Base-by-base conservation (phyloP, 2,797 vertebrate genomes). In the Gymnoscopelus braueri region DNA sequence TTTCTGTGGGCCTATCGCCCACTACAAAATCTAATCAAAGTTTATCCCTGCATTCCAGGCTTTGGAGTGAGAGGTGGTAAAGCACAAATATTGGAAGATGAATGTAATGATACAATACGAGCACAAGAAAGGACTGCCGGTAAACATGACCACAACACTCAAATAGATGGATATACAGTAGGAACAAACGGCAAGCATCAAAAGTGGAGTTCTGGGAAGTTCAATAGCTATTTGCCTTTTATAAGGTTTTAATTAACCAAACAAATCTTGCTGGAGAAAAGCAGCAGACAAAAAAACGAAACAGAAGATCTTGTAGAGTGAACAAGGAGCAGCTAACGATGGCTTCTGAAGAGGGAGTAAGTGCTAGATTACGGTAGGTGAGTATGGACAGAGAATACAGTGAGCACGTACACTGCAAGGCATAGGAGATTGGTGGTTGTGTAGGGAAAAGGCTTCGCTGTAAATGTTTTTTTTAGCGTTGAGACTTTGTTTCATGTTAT, bases 181-280 rank as follows among this genome's bases (percentile, higher is more conserved):
- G 13, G 80, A 63, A 84, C 63, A 51, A 74, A 75, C 50, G 58
- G 47, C 57, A 55, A 63, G 64, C 72, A 72, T 82, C 63, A 69
- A 57, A 69, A 59, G 77, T 71, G 65, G 62, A 51, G 72, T 74
- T 69, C 69, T 53, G 62, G 71, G 77, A 57, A 66, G 50, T 80
- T 67, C 35, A 80, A 85, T 86, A 87, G 85, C 84, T 86, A 90
- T 78, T 71, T 64, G 2, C 39, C 54, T 26, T 55, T 56, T 11
- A 11, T 23, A 59, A 66, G 55, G 52, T 69, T 8, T 62, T n/a
- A 29, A 53, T 64, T 35, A 26, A 52, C 26, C 13, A 32, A 64
- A 32, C 35, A 52, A 72, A 69, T 69, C 67, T 69, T 35, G 29
- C 12, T 67, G 49, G 71, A 72, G 67, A 63, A 14, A 57, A 51